phyloP scores from a whole-genome alignment of 2,797 vertebrate genomes.

The Liasis olivaceus region DNA sequence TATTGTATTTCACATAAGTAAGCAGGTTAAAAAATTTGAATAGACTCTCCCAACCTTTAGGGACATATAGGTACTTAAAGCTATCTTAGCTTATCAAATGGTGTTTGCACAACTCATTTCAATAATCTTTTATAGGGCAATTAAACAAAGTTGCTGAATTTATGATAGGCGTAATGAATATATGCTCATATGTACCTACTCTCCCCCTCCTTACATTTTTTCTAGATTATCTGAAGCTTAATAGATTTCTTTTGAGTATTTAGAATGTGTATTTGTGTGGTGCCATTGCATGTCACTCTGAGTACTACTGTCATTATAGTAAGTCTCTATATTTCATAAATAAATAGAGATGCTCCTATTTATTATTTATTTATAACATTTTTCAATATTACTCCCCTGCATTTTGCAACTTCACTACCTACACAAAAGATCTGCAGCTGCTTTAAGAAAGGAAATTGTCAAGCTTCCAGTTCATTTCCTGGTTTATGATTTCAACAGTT shows the following conservation, averaged over 20 bases:
- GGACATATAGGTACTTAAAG: neutral
- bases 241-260: neutral
- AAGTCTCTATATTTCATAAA: neutral
- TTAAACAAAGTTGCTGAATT: neutral
- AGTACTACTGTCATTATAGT: neutral
- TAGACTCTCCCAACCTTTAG: neutral
- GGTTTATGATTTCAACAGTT: neutral
- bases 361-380: neutral
- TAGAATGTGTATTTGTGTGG: neutral
- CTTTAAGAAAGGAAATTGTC: neutral
- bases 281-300: neutral
- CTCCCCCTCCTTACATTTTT: neutral
- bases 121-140: neutral
- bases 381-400: neutral
- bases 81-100: neutral
- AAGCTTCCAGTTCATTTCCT: conserved; percentile 2
- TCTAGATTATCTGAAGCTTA: neutral
- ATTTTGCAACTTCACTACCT: neutral
- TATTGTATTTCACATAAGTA: neutral
- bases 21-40: neutral
- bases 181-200: neutral
- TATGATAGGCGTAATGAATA: neutral
- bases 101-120: neutral
- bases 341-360: neutral
- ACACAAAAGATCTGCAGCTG: neutral